Evolutionary conservation across 2,888 invertebrate species (phyloP).

Genomic region (Agrotis clavis): DNA sequence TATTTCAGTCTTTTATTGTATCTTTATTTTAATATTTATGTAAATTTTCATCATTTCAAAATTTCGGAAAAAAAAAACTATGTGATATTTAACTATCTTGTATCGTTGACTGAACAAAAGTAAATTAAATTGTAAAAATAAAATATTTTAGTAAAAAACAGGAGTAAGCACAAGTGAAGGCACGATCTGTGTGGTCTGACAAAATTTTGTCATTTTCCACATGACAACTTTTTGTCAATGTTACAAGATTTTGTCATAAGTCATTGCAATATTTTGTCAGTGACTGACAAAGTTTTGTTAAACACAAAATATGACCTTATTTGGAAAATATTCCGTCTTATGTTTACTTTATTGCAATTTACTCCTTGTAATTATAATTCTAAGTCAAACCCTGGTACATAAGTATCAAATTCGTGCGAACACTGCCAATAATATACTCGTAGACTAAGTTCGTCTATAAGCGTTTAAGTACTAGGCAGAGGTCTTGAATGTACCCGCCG

Average conservation of each 20-base stretch:
- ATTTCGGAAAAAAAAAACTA: conserved; percentile 46
- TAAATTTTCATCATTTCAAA: conserved; percentile 34
- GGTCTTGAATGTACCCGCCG: conserved; percentile 49
- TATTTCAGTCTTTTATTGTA: conserved; percentile 39
- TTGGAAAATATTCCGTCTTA: conserved; percentile 25
- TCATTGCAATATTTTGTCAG: conserved; percentile 46
- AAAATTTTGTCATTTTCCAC: conserved; percentile 26
- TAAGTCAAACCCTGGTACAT: conserved; percentile 67
- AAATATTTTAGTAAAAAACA: conserved; percentile 44
- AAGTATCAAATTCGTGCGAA: conserved; percentile 66
- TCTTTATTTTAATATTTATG: conserved; percentile 41
- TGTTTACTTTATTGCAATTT: conserved; percentile 18
- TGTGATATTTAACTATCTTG: conserved; percentile 64
- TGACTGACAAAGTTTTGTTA: conserved; percentile 33
- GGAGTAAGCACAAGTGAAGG: conserved; percentile 32
- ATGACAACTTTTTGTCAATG: conserved; percentile 51
- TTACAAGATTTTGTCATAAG: conserved; percentile 40
- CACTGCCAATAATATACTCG: conserved; percentile 81
- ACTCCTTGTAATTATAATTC: conserved; percentile 64
- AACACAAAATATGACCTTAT: conserved; percentile 34
- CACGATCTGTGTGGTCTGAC: conserved; percentile 31
- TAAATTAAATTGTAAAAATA: conserved; percentile 65
- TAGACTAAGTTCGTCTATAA: conserved; percentile 60
- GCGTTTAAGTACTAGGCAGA: conserved; percentile 51
- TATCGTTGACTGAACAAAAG: conserved; percentile 73